Evolutionary conservation across 35 echinoderm and acorn worm genomes (phyloP).

Genomic region (Diadema setosum): DNA sequence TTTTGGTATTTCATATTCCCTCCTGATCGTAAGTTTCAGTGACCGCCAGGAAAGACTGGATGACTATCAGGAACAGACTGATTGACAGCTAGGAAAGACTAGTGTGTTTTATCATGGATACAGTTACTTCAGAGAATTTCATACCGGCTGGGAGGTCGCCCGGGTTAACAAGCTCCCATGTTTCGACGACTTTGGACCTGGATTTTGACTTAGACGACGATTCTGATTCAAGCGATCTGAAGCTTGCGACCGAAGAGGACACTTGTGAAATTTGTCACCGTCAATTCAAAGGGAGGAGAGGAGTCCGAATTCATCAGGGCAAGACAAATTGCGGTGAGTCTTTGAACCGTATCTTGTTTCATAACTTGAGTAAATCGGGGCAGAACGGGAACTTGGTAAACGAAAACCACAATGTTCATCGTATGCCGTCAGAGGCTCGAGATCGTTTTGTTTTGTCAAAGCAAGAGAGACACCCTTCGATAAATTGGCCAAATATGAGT

Average conservation of each 20-base stretch:
- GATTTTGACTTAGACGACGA: neutral
- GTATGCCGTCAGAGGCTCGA: no score
- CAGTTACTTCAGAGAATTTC: neutral
- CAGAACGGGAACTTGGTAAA: neutral
- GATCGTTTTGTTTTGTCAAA: no score
- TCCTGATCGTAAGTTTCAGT: no score
- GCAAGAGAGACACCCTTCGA: no score
- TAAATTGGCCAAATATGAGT: no score
- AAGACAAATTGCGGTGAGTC: neutral
- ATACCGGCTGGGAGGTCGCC: neutral
- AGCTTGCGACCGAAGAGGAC: neutral
- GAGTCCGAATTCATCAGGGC: neutral
- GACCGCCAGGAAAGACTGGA: slow-evolving; percentile 52
- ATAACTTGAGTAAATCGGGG: neutral
- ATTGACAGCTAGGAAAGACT: neutral
- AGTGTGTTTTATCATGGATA: neutral
- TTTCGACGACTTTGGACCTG: neutral
- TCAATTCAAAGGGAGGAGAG: neutral
- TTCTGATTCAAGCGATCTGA: neutral
- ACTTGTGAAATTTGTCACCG: neutral
- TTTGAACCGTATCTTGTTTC: neutral
- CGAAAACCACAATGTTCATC: neutral
- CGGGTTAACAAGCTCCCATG: neutral
- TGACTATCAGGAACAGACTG: neutral
- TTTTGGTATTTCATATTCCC: no score